Conservation (phyloP, 1,140 invertebrate species). For the Cherax destructor region DNA sequence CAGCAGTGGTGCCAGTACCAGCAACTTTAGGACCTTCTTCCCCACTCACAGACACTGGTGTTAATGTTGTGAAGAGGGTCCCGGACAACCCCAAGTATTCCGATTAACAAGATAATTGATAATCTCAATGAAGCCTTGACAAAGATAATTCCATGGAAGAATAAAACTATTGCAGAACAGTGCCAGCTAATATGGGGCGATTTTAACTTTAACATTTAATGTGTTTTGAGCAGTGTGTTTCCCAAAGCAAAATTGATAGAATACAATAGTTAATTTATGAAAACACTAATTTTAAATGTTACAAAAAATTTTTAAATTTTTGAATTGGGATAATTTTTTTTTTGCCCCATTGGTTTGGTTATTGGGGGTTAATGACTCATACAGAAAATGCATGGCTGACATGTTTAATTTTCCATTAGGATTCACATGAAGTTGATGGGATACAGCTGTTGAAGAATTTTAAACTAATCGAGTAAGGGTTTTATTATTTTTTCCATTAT, state of each 20-base stretch:
- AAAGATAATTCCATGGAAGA: constrained; percentile 50
- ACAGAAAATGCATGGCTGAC: neutral
- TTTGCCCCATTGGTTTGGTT: too few species aligned
- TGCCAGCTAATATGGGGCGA: neutral
- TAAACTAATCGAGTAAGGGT: too few species aligned
- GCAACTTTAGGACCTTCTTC: constrained; percentile 4
- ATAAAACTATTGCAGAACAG: neutral
- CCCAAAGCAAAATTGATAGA: neutral
- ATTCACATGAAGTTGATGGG: neutral
- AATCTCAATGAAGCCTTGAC: constrained; percentile 28
- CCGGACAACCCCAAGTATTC: constrained; percentile 82
- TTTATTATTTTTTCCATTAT: too few species aligned
- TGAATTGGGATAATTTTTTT: neutral
- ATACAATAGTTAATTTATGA: neutral
- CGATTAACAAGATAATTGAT: constrained; percentile 80
- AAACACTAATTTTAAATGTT: neutral
- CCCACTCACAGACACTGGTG: neutral
- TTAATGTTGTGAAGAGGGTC: constrained; percentile 80
- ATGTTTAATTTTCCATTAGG: neutral
- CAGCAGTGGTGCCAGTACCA: constrained; percentile 19
- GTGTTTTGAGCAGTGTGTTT: neutral
- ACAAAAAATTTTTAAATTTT: neutral
- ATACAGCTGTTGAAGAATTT: neutral
- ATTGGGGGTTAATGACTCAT: neutral
- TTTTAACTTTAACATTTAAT: neutral